These are phyloP conservation scores for Lathronympha strigana DNA, from an alignment of 2,888 invertebrate genomes.

Conservation along the genomic window DNA sequence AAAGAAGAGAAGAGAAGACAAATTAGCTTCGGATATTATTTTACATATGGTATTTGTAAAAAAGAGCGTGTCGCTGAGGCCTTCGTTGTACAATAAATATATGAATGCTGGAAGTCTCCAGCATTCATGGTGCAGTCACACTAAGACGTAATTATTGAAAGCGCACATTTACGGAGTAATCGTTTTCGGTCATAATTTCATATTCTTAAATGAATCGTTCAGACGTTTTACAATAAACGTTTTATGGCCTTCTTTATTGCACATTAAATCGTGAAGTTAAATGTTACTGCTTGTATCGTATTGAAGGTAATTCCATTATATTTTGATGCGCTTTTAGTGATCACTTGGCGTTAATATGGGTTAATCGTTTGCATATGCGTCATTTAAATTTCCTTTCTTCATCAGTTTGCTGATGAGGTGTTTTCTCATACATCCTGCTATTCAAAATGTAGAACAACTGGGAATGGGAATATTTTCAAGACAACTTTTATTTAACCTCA, in stretches of 20 bases:
- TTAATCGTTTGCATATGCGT: slow-evolving; percentile 9
- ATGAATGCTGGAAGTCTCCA: too few species aligned
- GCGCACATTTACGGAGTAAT: background rate
- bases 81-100: too few species aligned
- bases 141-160: background rate
- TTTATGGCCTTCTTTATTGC: slow-evolving; percentile 20
- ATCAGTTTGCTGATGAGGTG: background rate
- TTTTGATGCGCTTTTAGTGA: slow-evolving; percentile 25
- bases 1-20: too few species aligned
- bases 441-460: too few species aligned
- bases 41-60: too few species aligned
- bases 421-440: too few species aligned
- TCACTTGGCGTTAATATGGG: slow-evolving; percentile 4
- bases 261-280: slow-evolving; percentile 15
- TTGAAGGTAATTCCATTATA: slow-evolving; percentile 29
- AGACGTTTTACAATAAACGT: slow-evolving; percentile 17
- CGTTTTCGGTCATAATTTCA: slow-evolving; percentile 10
- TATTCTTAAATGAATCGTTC: slow-evolving; percentile 13
- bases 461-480: too few species aligned
- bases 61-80: too few species aligned
- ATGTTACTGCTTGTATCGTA: slow-evolving; percentile 18
- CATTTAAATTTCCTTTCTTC: background rate
- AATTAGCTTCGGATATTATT: too few species aligned
- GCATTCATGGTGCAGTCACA: too few species aligned
- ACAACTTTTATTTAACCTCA: too few species aligned